Conservation (phyloP, 2,797 vertebrate genomes). For the Sarcoramphus papa region DNA sequence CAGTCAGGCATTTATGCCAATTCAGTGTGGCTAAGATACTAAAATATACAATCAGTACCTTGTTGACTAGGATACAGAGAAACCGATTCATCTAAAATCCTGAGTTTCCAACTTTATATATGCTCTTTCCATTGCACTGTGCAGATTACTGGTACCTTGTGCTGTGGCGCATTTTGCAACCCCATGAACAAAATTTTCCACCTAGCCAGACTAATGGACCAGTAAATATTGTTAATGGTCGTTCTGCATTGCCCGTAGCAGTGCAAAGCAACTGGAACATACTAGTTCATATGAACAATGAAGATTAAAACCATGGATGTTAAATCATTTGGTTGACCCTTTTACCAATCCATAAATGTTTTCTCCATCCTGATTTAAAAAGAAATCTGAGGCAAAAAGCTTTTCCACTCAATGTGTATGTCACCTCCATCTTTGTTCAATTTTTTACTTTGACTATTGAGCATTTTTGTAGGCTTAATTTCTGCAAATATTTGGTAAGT, state of each 20-base stretch:
- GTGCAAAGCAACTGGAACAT: neutral
- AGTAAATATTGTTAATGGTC: neutral
- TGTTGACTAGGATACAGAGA: neutral
- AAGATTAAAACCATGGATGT: neutral
- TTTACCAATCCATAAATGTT: neutral
- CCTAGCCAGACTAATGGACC: neutral
- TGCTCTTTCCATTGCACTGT: neutral
- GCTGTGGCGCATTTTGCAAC: neutral
- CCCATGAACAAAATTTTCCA: neutral
- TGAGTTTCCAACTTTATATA: neutral
- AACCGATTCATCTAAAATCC: neutral
- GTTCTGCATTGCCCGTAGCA: neutral
- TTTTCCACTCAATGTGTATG: neutral
- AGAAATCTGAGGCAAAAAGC: neutral
- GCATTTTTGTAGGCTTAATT: neutral
- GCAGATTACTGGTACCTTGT: neutral
- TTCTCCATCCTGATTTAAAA: neutral
- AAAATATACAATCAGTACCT: neutral
- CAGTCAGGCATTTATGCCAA: neutral
- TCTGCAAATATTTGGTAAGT: neutral
- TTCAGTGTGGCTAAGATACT: neutral
- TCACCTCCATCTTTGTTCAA: neutral
- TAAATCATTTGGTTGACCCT: neutral
- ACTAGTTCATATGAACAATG: neutral
- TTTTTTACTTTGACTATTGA: neutral